Conservation (phyloP, 2,888 invertebrate species). For the Clusia tigrina region DNA sequence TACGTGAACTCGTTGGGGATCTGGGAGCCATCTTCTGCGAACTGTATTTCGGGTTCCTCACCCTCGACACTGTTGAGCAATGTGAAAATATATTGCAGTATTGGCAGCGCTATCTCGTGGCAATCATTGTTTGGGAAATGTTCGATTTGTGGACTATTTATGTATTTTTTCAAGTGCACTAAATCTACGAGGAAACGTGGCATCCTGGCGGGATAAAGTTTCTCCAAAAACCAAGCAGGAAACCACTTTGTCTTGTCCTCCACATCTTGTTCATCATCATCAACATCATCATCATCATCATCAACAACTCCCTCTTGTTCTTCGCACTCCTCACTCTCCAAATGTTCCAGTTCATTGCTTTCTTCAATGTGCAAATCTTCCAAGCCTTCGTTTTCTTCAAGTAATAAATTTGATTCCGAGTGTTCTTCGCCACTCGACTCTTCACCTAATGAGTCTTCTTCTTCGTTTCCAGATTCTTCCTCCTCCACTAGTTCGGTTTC, state of each 20-base stretch:
- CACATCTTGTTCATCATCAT: constrained; percentile 29
- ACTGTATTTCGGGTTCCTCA: constrained; percentile 30
- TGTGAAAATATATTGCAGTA: constrained; percentile 70
- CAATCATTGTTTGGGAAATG: constrained; percentile 71
- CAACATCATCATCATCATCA: constrained; percentile 29
- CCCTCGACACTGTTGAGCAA: constrained; percentile 58
- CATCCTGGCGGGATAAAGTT: constrained; percentile 70
- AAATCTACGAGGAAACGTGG: constrained; percentile 76
- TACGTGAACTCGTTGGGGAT: constrained; percentile 53
- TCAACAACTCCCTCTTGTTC: no score
- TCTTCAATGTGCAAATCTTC: constrained; percentile 25
- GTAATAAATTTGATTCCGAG: constrained; percentile 23
- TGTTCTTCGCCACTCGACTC: constrained; percentile 16
- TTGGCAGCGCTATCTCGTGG: constrained; percentile 69
- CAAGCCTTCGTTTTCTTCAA: constrained; percentile 23
- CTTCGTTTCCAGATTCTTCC: constrained; percentile 22
- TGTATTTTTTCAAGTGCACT: constrained; percentile 70
- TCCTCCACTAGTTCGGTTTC: constrained; percentile 29
- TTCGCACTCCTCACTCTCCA: constrained; percentile 13
- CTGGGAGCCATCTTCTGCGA: constrained; percentile 36
- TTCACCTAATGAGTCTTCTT: constrained; percentile 42
- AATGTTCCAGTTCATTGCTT: constrained; percentile 9
- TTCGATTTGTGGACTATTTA: constrained; percentile 77
- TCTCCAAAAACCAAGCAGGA: constrained; percentile 73
- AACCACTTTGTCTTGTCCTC: constrained; percentile 49